phyloP scores from a whole-genome alignment of 2,113 vertebrate genomes.

The Mohoua ochrocephala region DNA sequence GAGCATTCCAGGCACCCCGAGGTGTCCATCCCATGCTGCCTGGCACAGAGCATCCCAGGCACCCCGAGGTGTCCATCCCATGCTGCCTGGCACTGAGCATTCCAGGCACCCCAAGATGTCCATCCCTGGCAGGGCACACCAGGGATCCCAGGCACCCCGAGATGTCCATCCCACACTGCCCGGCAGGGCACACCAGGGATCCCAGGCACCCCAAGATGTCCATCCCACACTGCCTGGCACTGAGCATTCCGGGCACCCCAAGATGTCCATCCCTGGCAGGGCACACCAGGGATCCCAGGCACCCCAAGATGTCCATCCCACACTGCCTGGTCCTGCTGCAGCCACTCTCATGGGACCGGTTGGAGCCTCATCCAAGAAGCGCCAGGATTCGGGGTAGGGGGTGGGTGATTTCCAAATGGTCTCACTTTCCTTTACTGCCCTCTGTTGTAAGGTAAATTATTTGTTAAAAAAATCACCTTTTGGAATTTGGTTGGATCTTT shows the following conservation, averaged over 20 bases:
- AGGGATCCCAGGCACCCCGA: accelerated
- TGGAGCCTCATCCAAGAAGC: neutral
- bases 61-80: accelerated
- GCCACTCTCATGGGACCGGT: accelerated
- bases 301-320: accelerated
- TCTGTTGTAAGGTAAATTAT: neutral
- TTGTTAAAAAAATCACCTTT: neutral
- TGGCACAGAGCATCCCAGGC: accelerated
- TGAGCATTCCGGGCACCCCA: neutral
- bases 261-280: neutral
- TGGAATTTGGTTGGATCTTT: neutral
- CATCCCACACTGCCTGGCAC: neutral
- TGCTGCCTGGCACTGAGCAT: neutral
- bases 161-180: neutral
- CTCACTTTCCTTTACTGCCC: neutral
- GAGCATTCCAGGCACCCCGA: neutral
- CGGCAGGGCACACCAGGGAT: too few species aligned
- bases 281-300: accelerated
- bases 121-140: neutral
- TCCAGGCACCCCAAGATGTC: neutral
- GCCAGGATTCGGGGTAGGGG: neutral
- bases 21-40: neutral
- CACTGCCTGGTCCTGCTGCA: accelerated
- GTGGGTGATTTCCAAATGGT: neutral
- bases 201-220: accelerated